Percentiles rank a stretch among this genome's conserved stretches.
Conservation (phyloP, 2,113 vertebrate species). For the Caracal caracal region DNA sequence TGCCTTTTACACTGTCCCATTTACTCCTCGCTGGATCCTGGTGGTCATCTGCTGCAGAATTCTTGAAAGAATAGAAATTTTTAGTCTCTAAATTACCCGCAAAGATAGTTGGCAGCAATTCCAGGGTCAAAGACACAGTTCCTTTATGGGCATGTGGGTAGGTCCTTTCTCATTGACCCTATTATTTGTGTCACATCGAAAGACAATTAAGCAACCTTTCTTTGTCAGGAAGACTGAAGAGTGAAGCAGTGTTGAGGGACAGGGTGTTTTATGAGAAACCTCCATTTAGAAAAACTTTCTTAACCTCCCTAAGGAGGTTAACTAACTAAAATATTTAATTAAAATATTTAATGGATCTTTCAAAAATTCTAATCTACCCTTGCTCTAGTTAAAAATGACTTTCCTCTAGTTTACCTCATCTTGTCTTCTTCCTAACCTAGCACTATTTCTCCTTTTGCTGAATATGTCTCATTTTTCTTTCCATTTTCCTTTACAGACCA, state of each 20-base stretch:
- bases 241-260: not conserved
- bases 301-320: not conserved
- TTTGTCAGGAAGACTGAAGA: not conserved
- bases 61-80: slow-evolving; percentile 11
- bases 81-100: not conserved
- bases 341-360: slow-evolving; percentile 33
- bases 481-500: slow-evolving; percentile 38
- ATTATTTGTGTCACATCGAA: not conserved
- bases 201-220: not conserved
- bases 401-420: slow-evolving; percentile 28
- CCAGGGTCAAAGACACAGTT: not conserved
- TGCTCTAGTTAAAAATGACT: slow-evolving; percentile 10
- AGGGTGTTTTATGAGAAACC: not conserved
- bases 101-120: not conserved
- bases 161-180: not conserved
- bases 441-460: slow-evolving; percentile 20
- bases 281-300: not conserved
- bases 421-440: slow-evolving; percentile 14
- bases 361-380: not conserved
- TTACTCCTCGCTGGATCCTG: not conserved
- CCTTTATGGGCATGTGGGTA: not conserved
- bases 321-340: slow-evolving; percentile 23
- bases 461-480: slow-evolving; percentile 52
- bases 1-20: not conserved
- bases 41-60: not conserved